phyloP scores from a whole-genome alignment of 2,888 invertebrate genomes.

The Clunio marinus region DNA sequence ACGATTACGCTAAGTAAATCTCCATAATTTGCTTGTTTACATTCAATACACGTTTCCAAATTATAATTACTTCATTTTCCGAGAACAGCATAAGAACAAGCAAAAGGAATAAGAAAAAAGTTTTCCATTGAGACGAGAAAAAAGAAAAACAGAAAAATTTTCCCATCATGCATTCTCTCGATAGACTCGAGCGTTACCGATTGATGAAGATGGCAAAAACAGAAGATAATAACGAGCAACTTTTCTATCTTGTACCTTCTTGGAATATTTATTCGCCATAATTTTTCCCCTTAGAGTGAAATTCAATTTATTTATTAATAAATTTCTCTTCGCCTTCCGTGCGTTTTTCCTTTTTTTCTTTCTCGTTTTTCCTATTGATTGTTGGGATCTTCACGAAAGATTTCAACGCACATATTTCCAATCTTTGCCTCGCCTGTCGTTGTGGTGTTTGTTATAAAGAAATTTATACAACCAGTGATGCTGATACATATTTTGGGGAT shows the following conservation, averaged over 20 bases:
- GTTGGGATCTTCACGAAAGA: slow-evolving; percentile 18
- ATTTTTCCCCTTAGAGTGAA: slow-evolving; percentile 32
- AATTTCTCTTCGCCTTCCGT: slow-evolving; percentile 29
- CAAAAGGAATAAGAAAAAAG: neutral
- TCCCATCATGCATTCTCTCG: slow-evolving; percentile 19
- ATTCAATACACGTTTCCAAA: slow-evolving; percentile 29
- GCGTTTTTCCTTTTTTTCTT: neutral
- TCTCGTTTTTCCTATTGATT: slow-evolving; percentile 10
- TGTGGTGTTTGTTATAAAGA: slow-evolving; percentile 38
- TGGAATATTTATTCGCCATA: slow-evolving; percentile 38
- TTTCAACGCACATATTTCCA: neutral
- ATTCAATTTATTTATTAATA: slow-evolving; percentile 39
- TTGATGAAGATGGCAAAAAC: slow-evolving; percentile 33
- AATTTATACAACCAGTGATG: slow-evolving; percentile 28
- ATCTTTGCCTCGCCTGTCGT: slow-evolving; percentile 34
- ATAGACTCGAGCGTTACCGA: neutral
- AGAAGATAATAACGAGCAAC: slow-evolving; percentile 25
- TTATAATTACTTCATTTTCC: slow-evolving; percentile 39
- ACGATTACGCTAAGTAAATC: slow-evolving; percentile 5
- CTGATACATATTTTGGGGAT: neutral
- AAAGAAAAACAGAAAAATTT: neutral
- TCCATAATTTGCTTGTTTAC: slow-evolving; percentile 29
- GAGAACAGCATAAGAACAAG: neutral
- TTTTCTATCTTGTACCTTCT: slow-evolving; percentile 16
- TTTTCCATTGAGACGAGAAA: neutral